Base-by-base conservation (phyloP, 2,888 invertebrate species). In the Xylophagus ater region DNA sequence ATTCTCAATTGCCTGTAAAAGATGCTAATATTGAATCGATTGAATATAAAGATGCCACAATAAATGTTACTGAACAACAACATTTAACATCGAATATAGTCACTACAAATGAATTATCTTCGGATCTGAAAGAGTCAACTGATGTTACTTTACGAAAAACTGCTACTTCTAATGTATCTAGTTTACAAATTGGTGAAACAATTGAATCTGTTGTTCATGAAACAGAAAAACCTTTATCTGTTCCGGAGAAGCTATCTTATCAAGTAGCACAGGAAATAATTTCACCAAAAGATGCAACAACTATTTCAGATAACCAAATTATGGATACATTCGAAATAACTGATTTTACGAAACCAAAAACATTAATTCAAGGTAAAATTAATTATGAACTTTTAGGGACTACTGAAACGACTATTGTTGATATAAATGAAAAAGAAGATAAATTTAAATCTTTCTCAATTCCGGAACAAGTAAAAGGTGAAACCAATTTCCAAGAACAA, bases 351-450 rank as follows among this genome's bases (percentile, higher is more conserved):
- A 26, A 43, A 17, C 49, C 47, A 3, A 32, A 42, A 1, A 51
- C 56, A 2, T 67, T 70, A 39, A 71, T 72, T 41, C 60, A 64
- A 21, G 71, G 72, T 44, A 56, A 68, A 50, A 57, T 76, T 1
- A 71, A 75, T 36, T 72, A 72, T 44, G 54, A 65, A 41, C 63
- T 67, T 4, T 73, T 77, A 51, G 70, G 69, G 41, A 73, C 78
- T 5, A 66, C 71, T 55, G 69, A 76, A 51, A 58, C 82, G 21
- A 70, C 72, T 8, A 67, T 73, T 49, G 72, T 75, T 3, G 51
- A 72, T 14, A 55, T 73, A 12, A 78, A 79, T 45, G 84, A 87
- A 51, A 74, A 74, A 49, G 84, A 84, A 63, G 60, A 47, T 13
- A 23, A 43, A 7, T 38, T 54, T 7, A 4, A 34, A 3, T 10